These are phyloP conservation scores for Hyposmocoma kahamanoa DNA, from an alignment of 1,140 invertebrate species.

Conservation along the genomic window DNA sequence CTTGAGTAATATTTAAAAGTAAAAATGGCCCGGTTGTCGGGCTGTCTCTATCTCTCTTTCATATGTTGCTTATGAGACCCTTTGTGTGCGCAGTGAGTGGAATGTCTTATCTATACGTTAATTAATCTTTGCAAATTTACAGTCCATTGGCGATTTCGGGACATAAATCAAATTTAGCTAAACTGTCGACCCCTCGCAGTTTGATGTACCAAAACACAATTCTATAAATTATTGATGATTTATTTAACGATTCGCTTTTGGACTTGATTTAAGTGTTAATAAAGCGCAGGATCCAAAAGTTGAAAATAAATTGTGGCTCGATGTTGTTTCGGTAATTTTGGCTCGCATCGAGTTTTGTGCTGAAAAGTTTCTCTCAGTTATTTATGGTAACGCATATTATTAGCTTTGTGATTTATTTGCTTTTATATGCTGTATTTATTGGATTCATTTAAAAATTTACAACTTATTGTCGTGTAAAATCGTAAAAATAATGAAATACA, in stretches of 20 bases:
- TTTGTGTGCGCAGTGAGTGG: too few species aligned
- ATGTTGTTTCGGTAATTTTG: too few species aligned
- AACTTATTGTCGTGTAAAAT: too few species aligned
- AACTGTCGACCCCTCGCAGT: constrained; percentile 12
- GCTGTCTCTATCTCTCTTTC: too few species aligned
- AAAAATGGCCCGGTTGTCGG: too few species aligned
- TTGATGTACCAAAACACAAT: background rate
- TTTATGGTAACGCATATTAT: background rate
- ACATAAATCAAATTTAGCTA: constrained; percentile 40
- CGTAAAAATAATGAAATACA: too few species aligned
- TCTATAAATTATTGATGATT: background rate
- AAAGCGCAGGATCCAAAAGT: background rate
- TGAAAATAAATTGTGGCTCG: background rate
- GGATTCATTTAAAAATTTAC: too few species aligned
- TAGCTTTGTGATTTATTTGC: background rate
- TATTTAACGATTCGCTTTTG: background rate
- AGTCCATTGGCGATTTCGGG: constrained; percentile 26
- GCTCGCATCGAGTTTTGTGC: background rate
- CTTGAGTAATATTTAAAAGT: too few species aligned
- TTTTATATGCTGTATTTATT: too few species aligned
- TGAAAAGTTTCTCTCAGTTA: background rate
- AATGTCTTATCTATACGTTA: too few species aligned
- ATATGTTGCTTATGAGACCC: too few species aligned
- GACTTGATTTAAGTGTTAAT: background rate
- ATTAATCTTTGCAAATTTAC: too few species aligned